Evolutionary conservation across 2,797 vertebrate species (phyloP).

Genomic region (Neosilurus hyrtlii): DNA sequence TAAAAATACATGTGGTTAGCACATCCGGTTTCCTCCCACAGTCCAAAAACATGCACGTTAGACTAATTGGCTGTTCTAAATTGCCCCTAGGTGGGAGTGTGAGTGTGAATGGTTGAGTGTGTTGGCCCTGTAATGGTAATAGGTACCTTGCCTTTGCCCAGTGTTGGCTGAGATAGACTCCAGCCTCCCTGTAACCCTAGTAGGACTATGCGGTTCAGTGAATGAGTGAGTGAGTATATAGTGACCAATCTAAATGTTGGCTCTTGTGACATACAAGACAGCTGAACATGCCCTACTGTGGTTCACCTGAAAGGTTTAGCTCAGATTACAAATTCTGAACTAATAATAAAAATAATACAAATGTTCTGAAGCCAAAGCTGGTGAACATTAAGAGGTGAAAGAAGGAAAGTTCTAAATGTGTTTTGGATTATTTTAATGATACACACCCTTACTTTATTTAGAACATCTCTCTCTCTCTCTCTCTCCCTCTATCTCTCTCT

Average conservation of each 20-base stretch:
- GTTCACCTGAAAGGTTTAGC: not conserved
- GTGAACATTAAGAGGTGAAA: not conserved
- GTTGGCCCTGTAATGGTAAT: no score
- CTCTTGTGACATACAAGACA: not conserved
- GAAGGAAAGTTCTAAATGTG: not conserved
- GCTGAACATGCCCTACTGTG: not conserved
- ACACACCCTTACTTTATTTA: no score
- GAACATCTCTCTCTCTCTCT: conserved; percentile 22
- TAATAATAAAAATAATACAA: not conserved
- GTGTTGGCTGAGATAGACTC: no score
- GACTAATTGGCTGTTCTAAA: no score
- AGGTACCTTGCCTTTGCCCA: no score
- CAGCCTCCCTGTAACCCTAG: no score
- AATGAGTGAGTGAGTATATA: no score
- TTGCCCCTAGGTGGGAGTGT: no score
- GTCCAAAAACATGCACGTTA: no score
- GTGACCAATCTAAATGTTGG: not conserved
- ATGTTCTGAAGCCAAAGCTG: not conserved
- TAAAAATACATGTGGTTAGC: not conserved
- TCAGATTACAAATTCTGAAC: not conserved
- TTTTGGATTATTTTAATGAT: not conserved
- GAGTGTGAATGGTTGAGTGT: no score
- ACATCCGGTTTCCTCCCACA: no score
- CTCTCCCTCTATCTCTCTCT: conserved; percentile 39
- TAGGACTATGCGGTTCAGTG: no score